Conservation (phyloP, 2,797 vertebrate genomes). For the Myripristis murdjan region DNA sequence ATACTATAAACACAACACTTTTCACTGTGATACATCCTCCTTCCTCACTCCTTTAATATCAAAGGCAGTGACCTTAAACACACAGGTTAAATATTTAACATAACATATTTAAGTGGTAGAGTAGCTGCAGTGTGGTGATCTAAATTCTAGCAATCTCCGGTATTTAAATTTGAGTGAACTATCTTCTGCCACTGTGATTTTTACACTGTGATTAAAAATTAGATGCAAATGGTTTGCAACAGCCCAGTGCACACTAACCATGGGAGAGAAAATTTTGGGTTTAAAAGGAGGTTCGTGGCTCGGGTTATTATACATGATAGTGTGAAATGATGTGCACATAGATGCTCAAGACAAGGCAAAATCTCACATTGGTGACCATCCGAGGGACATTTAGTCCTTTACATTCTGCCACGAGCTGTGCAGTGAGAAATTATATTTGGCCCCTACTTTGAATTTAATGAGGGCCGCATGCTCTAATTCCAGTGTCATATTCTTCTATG, state of each 20-base stretch:
- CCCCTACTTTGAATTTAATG: slow-evolving; percentile 81
- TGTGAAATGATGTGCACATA: not conserved
- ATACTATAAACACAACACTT: slow-evolving; percentile 24
- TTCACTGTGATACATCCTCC: not conserved
- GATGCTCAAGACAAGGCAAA: slow-evolving; percentile 8
- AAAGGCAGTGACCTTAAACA: not conserved
- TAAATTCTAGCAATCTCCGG: not conserved
- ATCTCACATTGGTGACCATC: slow-evolving; percentile 39
- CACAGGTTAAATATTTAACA: not conserved
- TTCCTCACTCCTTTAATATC: not conserved
- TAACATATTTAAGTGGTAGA: too few relatives aligned
- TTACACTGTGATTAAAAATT: not conserved
- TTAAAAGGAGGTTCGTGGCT: not conserved
- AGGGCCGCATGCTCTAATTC: slow-evolving; percentile 79
- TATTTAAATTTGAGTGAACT: not conserved
- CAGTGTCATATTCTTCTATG: slow-evolving; percentile 83
- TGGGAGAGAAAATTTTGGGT: not conserved
- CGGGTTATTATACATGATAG: not conserved
- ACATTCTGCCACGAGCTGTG: slow-evolving; percentile 59
- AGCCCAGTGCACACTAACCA: not conserved
- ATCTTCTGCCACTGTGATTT: not conserved
- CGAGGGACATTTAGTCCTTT: slow-evolving; percentile 67
- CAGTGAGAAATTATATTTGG: slow-evolving; percentile 63
- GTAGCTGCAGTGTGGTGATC: not conserved
- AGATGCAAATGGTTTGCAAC: slow-evolving; percentile 2